Conservation (phyloP, 2,888 invertebrate species). For the Alloplasta piceator region DNA sequence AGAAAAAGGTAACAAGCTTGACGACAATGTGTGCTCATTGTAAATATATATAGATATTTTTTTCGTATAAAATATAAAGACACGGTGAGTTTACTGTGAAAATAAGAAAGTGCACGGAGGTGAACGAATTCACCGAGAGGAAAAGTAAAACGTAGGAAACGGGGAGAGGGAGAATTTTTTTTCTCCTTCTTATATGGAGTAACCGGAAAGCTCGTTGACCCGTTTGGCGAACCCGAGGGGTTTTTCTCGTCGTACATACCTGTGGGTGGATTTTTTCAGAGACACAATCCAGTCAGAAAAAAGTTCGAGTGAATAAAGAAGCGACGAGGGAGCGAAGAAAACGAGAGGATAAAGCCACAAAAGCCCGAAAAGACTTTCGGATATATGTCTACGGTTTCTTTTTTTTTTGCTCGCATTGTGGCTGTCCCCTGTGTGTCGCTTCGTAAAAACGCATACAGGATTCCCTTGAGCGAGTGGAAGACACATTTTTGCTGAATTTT, state of each 20-base stretch:
- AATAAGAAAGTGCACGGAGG: conserved; percentile 55
- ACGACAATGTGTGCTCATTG: conserved; percentile 38
- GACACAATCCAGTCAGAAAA: not conserved
- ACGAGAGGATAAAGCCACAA: conserved; percentile 12
- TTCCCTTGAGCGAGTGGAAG: not conserved
- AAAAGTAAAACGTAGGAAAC: not conserved
- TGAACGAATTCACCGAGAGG: conserved; percentile 46
- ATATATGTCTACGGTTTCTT: conserved; percentile 1
- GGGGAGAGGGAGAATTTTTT: conserved; percentile 29
- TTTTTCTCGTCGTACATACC: conserved; percentile 24
- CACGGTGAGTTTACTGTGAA: conserved; percentile 24
- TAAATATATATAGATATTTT: conserved; percentile 7
- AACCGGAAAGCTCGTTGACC: conserved; percentile 63
- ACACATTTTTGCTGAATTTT: not conserved
- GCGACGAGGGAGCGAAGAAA: conserved; percentile 6
- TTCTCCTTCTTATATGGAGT: conserved; percentile 11
- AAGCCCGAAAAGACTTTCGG: conserved; percentile 34
- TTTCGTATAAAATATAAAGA: not conserved
- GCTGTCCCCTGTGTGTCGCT: conserved; percentile 2
- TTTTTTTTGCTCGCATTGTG: not conserved
- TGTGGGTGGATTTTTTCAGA: conserved; percentile 21
- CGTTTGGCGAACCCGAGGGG: conserved; percentile 37
- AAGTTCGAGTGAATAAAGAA: not conserved
- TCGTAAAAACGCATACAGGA: conserved; percentile 5
- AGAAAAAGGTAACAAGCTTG: conserved; percentile 55